Evolutionary conservation across 2,888 invertebrate genomes (phyloP).

Genomic region (Dasypogon diadema): DNA sequence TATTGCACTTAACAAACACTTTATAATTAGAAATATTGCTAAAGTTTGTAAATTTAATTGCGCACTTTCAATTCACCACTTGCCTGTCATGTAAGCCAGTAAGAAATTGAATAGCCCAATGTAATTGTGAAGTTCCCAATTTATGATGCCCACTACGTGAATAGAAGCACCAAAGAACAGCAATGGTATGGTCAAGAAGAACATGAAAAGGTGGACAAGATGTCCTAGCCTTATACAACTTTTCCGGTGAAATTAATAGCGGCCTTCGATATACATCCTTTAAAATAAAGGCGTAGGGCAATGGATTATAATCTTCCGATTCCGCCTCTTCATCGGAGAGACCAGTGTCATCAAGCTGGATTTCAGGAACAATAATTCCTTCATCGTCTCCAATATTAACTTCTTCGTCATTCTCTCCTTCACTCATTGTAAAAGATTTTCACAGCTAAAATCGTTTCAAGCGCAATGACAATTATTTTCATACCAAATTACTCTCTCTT

Average conservation of each 20-base stretch:
- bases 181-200: constrained; percentile 58
- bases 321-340: background rate
- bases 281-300: constrained; percentile 55
- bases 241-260: constrained; percentile 31
- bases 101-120: constrained; percentile 58
- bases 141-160: constrained; percentile 34
- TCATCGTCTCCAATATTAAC: background rate
- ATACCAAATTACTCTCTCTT: too few species aligned
- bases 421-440: too few species aligned
- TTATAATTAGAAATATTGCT: constrained; percentile 57
- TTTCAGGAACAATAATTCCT: too few species aligned
- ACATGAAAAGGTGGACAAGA: constrained; percentile 57
- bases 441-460: too few species aligned
- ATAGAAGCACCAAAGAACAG: constrained; percentile 58
- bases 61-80: background rate
- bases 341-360: background rate
- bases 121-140: constrained; percentile 55
- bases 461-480: too few species aligned
- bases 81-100: constrained; percentile 56
- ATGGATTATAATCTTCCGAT: constrained; percentile 51
- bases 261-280: constrained; percentile 52
- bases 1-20: too few species aligned
- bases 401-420: background rate
- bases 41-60: constrained; percentile 51
- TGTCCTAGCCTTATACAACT: constrained; percentile 48